A percentile compares a stretch with the other conserved stretches of the same genome.
Evolutionary conservation across 2,888 invertebrate species (phyloP).

Genomic region (Morinoia aosen): DNA sequence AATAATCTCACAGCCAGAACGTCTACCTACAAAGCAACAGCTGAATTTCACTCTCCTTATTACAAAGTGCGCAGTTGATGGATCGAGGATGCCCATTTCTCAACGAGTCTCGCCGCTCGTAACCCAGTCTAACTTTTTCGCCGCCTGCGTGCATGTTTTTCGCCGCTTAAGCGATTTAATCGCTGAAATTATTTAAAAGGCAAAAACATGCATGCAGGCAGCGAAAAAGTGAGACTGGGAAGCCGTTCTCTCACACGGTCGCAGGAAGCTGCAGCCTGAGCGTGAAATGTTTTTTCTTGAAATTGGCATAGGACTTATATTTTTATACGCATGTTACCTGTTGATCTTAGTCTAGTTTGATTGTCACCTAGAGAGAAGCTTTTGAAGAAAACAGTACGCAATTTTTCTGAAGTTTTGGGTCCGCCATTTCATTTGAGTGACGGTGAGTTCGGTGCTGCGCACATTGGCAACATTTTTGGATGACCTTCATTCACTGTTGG

Average conservation of each 20-base stretch:
- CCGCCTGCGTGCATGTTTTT: no score
- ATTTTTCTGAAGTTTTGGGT: background rate
- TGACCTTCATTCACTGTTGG: background rate
- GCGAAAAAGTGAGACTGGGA: no score
- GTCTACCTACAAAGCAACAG: background rate
- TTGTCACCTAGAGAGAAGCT: background rate
- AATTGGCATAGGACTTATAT: slow-evolving; percentile 44
- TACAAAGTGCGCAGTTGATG: background rate
- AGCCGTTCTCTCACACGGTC: background rate
- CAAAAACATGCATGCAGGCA: no score
- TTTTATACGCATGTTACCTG: slow-evolving; percentile 48
- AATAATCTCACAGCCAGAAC: background rate
- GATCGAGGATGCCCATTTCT: background rate
- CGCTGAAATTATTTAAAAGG: no score
- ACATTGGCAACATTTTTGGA: background rate
- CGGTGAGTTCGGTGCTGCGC: background rate
- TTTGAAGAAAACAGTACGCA: background rate
- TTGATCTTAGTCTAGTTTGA: slow-evolving; percentile 36
- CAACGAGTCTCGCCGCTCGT: background rate
- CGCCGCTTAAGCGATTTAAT: no score
- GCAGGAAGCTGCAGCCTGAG: background rate
- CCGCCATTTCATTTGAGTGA: background rate
- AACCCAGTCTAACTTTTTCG: no score
- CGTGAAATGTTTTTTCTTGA: background rate
- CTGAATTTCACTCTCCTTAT: background rate